These are phyloP conservation scores for Acanthoscelides obtectus DNA, from an alignment of 2,888 invertebrate genomes.

Conservation along the genomic window DNA sequence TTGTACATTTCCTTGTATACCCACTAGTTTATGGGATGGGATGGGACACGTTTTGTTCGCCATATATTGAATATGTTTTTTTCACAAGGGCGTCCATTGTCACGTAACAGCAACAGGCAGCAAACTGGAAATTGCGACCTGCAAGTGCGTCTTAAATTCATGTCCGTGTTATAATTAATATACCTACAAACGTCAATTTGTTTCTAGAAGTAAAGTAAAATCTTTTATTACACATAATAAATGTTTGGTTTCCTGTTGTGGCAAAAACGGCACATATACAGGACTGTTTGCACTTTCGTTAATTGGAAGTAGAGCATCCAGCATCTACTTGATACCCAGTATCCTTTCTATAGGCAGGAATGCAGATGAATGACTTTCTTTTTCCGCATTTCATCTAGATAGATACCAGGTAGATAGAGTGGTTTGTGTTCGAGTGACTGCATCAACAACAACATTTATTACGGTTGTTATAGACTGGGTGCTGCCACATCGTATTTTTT, in stretches of 20 bases:
- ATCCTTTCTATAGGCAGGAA: background rate
- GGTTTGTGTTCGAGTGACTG: background rate
- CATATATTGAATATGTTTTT: no score
- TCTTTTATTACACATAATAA: background rate
- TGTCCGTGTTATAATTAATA: background rate
- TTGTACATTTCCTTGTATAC: no score
- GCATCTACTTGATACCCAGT: background rate
- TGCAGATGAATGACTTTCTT: background rate
- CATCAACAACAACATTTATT: background rate
- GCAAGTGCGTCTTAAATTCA: background rate
- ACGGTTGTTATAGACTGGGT: background rate
- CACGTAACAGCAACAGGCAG: no score
- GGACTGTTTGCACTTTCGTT: background rate
- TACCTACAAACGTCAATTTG: background rate
- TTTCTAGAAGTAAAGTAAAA: background rate
- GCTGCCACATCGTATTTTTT: background rate
- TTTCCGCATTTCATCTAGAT: background rate
- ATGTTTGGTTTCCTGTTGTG: background rate
- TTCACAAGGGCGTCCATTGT: no score
- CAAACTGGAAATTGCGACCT: no score
- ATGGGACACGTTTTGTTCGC: no score
- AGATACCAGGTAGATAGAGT: background rate
- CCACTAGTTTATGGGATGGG: no score
- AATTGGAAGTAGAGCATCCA: background rate
- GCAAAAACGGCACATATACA: background rate